Evolutionary conservation across 2,888 invertebrate species (phyloP), one percentile per base, ranked within the genome.

Genomic region (Horisme vitalbata): DNA sequence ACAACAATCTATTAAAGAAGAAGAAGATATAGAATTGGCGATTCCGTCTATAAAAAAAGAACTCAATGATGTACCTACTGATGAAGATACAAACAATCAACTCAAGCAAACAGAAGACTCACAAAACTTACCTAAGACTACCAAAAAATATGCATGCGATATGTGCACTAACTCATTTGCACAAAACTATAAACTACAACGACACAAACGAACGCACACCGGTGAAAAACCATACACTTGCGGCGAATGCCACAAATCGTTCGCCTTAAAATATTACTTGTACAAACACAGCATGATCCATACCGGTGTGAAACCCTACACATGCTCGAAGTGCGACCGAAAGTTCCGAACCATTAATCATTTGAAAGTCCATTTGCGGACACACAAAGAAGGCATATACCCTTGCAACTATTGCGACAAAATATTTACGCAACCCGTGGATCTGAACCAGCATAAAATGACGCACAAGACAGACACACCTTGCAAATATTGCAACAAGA

Each of bases 401-500:
- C 14, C 31, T 0, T 47, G 47, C 10, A 41, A 36, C 0, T n/a
- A 41, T 0, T 46, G 46, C 18, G 12, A 26, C 4, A 35, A 46
- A 11, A 37, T 18, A 11, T 26, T 26, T 11, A 26, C 26, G 1
- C 10, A 26, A 5, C 10, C 6, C 6, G 11, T 6, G 2, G 10
- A 2, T 11, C 7, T 26, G 0, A 26, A 6, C 7, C 4, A 11
- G 11, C 43, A 43, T 7, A 30, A 35, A 9, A 43, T 28, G 36
- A 30, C 9, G 0, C 43, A 43, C 9, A 36, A 28, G 3, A 23
- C 13, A 8, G 30, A 24, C 15, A 35, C 30, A 13, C 3, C 9
- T 1, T 43, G 43, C 3, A 8, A 1, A 6, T 12, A 31, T 13
- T 43, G 43, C 5, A 30, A 8, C 10, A 43, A 36, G n/a, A 9